Conservation (phyloP, 1,140 invertebrate genomes). For the Nasonia vitripennis region DNA sequence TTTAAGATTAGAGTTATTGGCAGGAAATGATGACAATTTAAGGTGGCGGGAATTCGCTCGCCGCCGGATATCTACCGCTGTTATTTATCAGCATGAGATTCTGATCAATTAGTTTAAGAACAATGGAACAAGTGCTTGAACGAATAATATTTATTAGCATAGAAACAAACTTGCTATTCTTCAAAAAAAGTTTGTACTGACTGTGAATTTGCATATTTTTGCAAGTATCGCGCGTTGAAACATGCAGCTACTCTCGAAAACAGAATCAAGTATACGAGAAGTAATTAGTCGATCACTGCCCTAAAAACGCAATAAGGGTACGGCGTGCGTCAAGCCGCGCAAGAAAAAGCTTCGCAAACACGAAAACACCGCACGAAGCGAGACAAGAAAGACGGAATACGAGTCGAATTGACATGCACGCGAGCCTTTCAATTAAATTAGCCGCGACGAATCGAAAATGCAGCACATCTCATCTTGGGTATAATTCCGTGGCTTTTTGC, state of each 20-base stretch:
- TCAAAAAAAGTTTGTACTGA: too few relatives aligned
- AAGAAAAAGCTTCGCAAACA: background rate
- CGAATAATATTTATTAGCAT: background rate
- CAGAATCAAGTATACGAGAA: background rate
- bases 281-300: background rate
- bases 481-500: slow-evolving; percentile 29
- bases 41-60: background rate
- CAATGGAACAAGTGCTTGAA: too few relatives aligned
- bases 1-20: background rate
- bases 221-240: background rate
- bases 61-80: too few relatives aligned
- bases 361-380: background rate
- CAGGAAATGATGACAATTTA: background rate
- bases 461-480: slow-evolving; percentile 33
- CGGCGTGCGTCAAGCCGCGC: background rate
- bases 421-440: slow-evolving; percentile 45
- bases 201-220: too few relatives aligned
- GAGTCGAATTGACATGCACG: slow-evolving; percentile 36
- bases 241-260: background rate
- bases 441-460: slow-evolving; percentile 32
- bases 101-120: too few relatives aligned
- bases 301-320: background rate
- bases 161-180: too few relatives aligned
- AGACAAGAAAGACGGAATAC: background rate
- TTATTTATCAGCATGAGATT: background rate